Conservation (phyloP, 2,113 vertebrate species). For the Petrocephalus microphthalmus region DNA sequence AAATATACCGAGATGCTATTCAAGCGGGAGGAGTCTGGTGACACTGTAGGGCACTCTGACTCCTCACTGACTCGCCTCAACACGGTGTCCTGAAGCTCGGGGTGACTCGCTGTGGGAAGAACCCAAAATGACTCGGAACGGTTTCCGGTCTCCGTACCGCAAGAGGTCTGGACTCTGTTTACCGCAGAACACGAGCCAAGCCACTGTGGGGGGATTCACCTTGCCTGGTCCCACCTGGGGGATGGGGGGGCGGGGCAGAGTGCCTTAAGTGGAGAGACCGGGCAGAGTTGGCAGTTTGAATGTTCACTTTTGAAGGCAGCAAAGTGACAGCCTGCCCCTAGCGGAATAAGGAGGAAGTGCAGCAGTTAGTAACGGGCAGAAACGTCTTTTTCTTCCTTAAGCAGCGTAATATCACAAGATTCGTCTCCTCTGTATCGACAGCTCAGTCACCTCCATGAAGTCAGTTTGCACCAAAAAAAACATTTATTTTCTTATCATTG, state of each 20-base stretch:
- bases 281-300: not conserved
- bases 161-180: not conserved
- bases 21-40: conserved; percentile 3
- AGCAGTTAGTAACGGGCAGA: not conserved
- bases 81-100: conserved; percentile 16
- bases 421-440: not conserved
- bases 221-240: not conserved
- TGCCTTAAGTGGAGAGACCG: conserved; percentile 56
- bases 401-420: not conserved
- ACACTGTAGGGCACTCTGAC: not conserved
- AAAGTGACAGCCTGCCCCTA: conserved; percentile 32
- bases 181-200: conserved; percentile 36
- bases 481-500: conserved; percentile 5
- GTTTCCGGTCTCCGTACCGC: not conserved
- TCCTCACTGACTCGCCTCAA: not conserved
- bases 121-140: not conserved
- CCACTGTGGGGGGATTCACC: conserved; percentile 22
- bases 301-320: conserved; percentile 19
- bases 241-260: conserved; percentile 46
- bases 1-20: conserved; percentile 44
- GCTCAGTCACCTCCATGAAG: not conserved
- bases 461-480: conserved; percentile 19
- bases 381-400: not conserved
- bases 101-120: not conserved
- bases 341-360: not conserved